Evolutionary conservation across 2,797 vertebrate species (phyloP).

Genomic region (Synanceia verrucosa): DNA sequence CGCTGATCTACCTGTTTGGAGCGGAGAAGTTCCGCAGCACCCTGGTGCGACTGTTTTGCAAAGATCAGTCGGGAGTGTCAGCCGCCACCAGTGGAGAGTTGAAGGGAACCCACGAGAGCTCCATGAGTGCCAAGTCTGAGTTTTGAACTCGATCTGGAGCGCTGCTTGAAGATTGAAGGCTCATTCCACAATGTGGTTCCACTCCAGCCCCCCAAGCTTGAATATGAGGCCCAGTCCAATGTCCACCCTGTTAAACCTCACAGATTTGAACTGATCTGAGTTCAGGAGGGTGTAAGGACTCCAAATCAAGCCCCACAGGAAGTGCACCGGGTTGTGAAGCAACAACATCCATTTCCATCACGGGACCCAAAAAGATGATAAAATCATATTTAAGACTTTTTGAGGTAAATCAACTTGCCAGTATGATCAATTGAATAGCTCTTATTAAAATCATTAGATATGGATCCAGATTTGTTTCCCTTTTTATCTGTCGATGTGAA

Average conservation of each 20-base stretch:
- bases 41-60: slow-evolving; percentile 85
- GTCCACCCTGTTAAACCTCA: neutral
- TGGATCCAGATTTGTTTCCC: no score
- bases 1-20: slow-evolving; percentile 94
- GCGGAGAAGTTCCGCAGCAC: slow-evolving; percentile 95
- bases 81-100: slow-evolving; percentile 87
- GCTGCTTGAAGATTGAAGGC: neutral
- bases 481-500: no score
- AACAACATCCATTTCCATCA: no score
- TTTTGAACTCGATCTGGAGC: slow-evolving; percentile 48
- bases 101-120: slow-evolving; percentile 93
- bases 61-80: slow-evolving; percentile 68
- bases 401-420: no score
- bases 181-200: neutral
- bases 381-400: no score
- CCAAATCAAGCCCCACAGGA: no score
- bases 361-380: no score
- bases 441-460: no score
- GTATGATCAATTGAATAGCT: no score
- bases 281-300: neutral
- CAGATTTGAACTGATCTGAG: neutral
- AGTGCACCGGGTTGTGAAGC: no score
- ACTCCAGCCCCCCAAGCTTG: neutral
- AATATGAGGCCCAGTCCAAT: neutral
- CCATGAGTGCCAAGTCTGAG: slow-evolving; percentile 91